A percentile compares a stretch with the other conserved stretches of the same genome.
Conservation (phyloP, 2,113 vertebrate genomes). For the Paramormyrops kingsleyae region DNA sequence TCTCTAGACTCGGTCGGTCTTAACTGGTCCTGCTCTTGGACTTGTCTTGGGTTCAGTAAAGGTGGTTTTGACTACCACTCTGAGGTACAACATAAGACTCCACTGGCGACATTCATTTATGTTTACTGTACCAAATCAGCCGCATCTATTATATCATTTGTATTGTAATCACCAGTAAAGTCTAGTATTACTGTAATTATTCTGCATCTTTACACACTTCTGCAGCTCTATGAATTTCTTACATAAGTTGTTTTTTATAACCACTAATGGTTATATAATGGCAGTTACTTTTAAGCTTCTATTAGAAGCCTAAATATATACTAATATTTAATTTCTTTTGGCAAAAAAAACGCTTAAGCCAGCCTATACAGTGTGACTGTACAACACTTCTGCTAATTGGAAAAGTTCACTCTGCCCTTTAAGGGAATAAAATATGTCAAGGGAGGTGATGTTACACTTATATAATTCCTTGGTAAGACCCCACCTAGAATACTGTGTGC, state of each 20-base stretch:
- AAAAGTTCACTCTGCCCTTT: too few relatives aligned
- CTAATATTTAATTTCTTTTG: background rate
- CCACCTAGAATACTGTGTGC: too few relatives aligned
- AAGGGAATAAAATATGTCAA: too few relatives aligned
- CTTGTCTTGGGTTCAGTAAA: background rate
- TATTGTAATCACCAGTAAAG: background rate
- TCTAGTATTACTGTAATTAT: background rate
- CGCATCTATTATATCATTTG: background rate
- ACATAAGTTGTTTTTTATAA: background rate
- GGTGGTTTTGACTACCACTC: background rate
- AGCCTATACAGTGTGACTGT: background rate
- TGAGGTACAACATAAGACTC: background rate
- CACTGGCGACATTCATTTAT: background rate
- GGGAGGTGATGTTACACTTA: too few relatives aligned
- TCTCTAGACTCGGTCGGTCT: background rate
- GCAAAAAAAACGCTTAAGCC: background rate
- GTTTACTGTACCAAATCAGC: background rate
- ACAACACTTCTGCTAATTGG: background rate
- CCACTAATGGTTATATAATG: background rate
- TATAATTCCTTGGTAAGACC: too few relatives aligned
- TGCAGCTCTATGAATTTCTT: background rate
- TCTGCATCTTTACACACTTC: background rate
- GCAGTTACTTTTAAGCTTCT: background rate
- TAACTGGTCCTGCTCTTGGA: background rate
- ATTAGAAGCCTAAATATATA: background rate